Base-by-base conservation (phyloP, 2,888 invertebrate species). In the Nezara viridula region DNA sequence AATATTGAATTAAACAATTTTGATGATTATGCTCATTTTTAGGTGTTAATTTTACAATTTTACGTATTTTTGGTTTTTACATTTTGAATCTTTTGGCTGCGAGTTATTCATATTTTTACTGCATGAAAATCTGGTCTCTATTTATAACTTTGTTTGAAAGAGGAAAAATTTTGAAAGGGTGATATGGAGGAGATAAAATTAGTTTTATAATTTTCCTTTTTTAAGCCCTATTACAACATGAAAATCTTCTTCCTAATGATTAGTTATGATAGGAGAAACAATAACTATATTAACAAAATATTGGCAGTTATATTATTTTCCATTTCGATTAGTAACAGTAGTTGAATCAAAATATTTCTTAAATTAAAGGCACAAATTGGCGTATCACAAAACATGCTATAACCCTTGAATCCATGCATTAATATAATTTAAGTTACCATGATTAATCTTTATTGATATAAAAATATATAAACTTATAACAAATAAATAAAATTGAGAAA, bases 381-480 rank as follows among this genome's bases (percentile, higher is more conserved):
- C 19, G 7, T 37, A 60, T 60, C 27, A 73, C 32, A 73, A 73
- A 37, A 27, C 16, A 73, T 37, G 27, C 16, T 37, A 27, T 19
- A 37, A 5, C 19, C 6, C 21, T 73, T 32, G 19, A 37, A 73
- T 73, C 7, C 32, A 73, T 37, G 32, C 66, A 73, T 73, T 73
- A 4, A 73, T 73, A 73, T 37, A 73, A 73, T 73, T 73, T 37
- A 73, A 37, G 66, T 37, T 73, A 19, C 19, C 37, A 19, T 37
- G 66, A 73, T 73, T 73, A 73, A 73, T 73, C 19, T 81, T 81
- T n/a, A 81, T n/a, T 81, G 24, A 44, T 44, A 81, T 81, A 81
- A 44, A 81, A 81, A 81, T 44, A 81, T 81, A 81, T 81, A 81
- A 81, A 81, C 44, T 81, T 81, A 81, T n/a, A 81, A 81, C 44